phyloP scores from a whole-genome alignment of 2,113 vertebrate species.

The Onychostruthus taczanowskii region DNA sequence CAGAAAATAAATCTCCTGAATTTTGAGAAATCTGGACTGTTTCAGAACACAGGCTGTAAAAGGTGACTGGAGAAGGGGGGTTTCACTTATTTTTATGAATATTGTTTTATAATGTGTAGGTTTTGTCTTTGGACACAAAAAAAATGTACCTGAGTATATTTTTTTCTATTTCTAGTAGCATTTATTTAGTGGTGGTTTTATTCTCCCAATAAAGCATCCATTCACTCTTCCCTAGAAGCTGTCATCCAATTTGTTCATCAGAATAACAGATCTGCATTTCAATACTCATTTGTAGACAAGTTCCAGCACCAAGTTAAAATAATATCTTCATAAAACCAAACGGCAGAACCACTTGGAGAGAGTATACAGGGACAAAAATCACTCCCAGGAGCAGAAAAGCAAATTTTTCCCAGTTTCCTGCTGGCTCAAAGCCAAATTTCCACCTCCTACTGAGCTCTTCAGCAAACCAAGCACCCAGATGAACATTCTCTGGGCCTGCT shows the following conservation, averaged over 20 bases:
- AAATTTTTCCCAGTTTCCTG: neutral
- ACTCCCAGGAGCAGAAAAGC: neutral
- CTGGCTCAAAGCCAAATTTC: neutral
- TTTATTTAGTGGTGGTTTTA: neutral
- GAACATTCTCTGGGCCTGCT: neutral
- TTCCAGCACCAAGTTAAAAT: neutral
- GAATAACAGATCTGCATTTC: neutral
- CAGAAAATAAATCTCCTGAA: neutral
- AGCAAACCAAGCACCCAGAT: neutral
- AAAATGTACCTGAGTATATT: neutral
- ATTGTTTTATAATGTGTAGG: neutral
- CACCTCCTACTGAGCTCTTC: neutral
- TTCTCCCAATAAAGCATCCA: neutral
- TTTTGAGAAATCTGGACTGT: neutral
- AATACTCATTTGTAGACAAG: neutral
- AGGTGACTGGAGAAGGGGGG: accelerated
- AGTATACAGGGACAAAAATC: neutral
- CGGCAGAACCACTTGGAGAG: neutral
- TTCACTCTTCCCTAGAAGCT: neutral
- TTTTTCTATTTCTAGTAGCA: neutral
- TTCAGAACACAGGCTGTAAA: neutral
- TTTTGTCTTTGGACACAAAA: neutral
- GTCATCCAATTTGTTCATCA: neutral
- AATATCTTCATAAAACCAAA: neutral
- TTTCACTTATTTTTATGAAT: neutral